Evolutionary conservation across 2,797 vertebrate species (phyloP).

Genomic region (Leptatherina wallacei): DNA sequence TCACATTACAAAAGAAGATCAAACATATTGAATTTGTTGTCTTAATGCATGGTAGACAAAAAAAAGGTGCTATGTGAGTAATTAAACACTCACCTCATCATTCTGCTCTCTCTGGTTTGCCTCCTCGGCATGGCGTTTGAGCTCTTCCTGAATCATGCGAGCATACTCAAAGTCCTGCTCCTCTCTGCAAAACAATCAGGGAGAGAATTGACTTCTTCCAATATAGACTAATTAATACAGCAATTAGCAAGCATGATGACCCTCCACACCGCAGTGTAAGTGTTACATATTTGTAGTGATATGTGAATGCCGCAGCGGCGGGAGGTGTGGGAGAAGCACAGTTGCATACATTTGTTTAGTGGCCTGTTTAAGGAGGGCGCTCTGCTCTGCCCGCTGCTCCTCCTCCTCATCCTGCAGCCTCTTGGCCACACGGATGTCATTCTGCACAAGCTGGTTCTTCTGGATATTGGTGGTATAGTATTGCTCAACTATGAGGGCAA

Average conservation of each 20-base stretch:
- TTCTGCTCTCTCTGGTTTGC: slow-evolving; percentile 72
- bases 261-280: not conserved
- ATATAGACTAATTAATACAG: not conserved
- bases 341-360: slow-evolving; percentile 71
- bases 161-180: slow-evolving; percentile 82
- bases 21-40: not conserved
- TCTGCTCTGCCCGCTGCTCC: slow-evolving; percentile 58
- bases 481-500: slow-evolving; percentile 76
- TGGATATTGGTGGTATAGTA: slow-evolving; percentile 84
- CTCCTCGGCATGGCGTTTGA: slow-evolving; percentile 78
- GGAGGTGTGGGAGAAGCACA: not conserved
- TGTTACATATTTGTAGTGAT: not conserved
- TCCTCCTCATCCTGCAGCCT: slow-evolving; percentile 83
- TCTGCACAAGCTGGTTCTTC: slow-evolving; percentile 85
- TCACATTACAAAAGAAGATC: slow-evolving; percentile 7
- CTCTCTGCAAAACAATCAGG: slow-evolving; percentile 67
- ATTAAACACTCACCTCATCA: slow-evolving; percentile 76
- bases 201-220: not conserved
- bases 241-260: not conserved
- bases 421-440: slow-evolving; percentile 81
- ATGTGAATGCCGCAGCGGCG: not conserved
- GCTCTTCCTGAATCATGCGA: slow-evolving; percentile 81
- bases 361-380: slow-evolving; percentile 61
- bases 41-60: not conserved
- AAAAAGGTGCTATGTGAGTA: not conserved